Evolutionary conservation across 2,888 invertebrate species (phyloP).

Genomic region (Prenolepis imparis): DNA sequence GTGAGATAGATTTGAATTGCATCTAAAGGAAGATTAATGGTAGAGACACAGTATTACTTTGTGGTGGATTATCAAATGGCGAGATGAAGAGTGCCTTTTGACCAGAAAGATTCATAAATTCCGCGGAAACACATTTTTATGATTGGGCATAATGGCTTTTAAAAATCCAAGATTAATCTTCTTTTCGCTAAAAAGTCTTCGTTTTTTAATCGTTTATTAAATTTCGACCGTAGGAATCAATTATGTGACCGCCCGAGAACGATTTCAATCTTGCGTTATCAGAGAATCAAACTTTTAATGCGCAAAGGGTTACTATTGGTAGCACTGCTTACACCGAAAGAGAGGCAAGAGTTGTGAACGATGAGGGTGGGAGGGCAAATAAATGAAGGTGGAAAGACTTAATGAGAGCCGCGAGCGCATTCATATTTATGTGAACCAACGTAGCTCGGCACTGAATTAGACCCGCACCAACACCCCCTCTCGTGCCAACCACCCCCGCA

Average conservation of each 20-base stretch:
- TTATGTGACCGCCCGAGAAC: slow-evolving; percentile 50
- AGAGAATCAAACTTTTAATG: slow-evolving; percentile 66
- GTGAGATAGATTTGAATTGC: slow-evolving; percentile 52
- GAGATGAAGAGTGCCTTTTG: slow-evolving; percentile 18
- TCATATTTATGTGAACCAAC: slow-evolving; percentile 79
- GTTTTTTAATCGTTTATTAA: slow-evolving; percentile 19
- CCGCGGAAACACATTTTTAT: background rate
- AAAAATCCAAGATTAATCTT: slow-evolving; percentile 27
- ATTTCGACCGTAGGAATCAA: slow-evolving; percentile 27
- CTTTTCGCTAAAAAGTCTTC: slow-evolving; percentile 15
- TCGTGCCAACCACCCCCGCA: slow-evolving; percentile 62
- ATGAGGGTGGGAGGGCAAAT: slow-evolving; percentile 73
- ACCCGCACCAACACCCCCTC: slow-evolving; percentile 65
- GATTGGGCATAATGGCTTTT: slow-evolving; percentile 25
- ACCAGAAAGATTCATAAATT: slow-evolving; percentile 35
- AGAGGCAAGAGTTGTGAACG: slow-evolving; percentile 63
- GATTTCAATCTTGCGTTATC: slow-evolving; percentile 56
- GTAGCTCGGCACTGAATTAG: slow-evolving; percentile 73
- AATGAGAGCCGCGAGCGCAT: slow-evolving; percentile 83
- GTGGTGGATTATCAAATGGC: slow-evolving; percentile 47
- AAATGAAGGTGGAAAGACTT: slow-evolving; percentile 83
- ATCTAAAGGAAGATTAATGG: slow-evolving; percentile 53
- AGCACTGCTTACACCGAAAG: slow-evolving; percentile 41
- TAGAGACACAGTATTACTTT: slow-evolving; percentile 41
- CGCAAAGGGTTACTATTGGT: slow-evolving; percentile 62